phyloP scores from a whole-genome alignment of 1,140 invertebrate species.

The Halictus rubicundus region DNA sequence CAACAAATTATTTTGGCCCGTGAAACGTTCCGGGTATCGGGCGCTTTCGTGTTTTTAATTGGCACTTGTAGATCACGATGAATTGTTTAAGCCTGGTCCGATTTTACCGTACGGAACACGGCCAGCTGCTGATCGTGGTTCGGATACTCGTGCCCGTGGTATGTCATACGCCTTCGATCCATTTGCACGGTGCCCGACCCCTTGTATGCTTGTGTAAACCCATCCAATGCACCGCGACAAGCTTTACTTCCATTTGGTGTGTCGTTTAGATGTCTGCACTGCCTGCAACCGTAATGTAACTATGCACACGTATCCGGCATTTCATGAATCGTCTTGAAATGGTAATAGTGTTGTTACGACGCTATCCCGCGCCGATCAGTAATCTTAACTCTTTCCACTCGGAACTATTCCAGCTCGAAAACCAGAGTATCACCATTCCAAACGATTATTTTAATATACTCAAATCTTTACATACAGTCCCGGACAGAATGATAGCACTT shows the following conservation, averaged over 20 bases:
- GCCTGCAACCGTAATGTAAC: neutral
- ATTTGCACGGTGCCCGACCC: neutral
- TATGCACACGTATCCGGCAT: neutral
- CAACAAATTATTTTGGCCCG: neutral
- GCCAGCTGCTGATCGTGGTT: neutral
- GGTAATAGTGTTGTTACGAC: too few species aligned
- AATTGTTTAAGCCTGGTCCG: neutral
- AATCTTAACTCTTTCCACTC: too few species aligned
- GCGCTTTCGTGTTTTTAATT: too few species aligned
- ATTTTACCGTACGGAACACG: neutral
- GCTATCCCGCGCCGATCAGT: too few species aligned
- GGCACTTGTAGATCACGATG: neutral
- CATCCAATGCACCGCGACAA: neutral
- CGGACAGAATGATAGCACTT: too few species aligned
- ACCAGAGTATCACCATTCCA: too few species aligned
- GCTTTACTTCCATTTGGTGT: neutral
- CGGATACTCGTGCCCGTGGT: neutral
- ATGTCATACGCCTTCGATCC: neutral
- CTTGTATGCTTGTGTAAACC: neutral
- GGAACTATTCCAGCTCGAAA: too few species aligned
- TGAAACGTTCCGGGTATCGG: too few species aligned
- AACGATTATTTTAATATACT: too few species aligned
- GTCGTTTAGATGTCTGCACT: neutral
- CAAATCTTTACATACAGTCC: too few species aligned
- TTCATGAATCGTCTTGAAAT: neutral